Evolutionary conservation across 2,113 vertebrate species (phyloP).

Genomic region (Puntigrus tetrazona): DNA sequence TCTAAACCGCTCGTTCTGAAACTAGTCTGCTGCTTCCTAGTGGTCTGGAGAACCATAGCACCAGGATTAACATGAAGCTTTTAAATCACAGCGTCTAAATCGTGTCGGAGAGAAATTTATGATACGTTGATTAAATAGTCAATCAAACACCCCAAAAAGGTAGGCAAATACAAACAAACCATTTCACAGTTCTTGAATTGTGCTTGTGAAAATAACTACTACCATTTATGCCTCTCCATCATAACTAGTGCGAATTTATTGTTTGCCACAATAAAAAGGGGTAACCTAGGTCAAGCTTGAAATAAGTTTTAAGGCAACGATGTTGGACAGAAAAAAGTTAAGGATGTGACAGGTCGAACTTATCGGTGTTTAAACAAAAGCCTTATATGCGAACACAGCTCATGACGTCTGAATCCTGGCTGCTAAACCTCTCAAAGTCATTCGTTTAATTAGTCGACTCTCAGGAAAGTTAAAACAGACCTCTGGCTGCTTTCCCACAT

Average conservation of each 20-base stretch:
- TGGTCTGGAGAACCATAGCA: background rate
- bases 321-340: background rate
- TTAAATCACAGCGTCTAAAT: background rate
- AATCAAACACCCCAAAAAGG: background rate
- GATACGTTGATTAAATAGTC: background rate
- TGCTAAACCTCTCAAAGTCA: background rate
- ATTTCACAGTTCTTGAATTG: conserved; percentile 9
- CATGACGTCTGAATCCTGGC: background rate
- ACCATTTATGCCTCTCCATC: background rate
- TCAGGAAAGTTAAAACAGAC: background rate
- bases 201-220: background rate
- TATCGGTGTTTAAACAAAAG: background rate
- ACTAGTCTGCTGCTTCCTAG: background rate
- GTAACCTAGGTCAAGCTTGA: background rate
- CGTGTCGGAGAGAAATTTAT: background rate
- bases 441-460: background rate
- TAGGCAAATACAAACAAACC: background rate
- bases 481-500: background rate
- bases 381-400: background rate
- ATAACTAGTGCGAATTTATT: background rate
- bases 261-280: no score
- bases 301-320: conserved; percentile 8
- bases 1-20: conserved; percentile 24
- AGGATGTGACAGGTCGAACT: background rate
- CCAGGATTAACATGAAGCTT: background rate